A percentile compares a stretch with the other conserved stretches of the same genome.
Evolutionary conservation across 2,797 vertebrate species (phyloP).

Genomic region (Centroberyx gerrardi): DNA sequence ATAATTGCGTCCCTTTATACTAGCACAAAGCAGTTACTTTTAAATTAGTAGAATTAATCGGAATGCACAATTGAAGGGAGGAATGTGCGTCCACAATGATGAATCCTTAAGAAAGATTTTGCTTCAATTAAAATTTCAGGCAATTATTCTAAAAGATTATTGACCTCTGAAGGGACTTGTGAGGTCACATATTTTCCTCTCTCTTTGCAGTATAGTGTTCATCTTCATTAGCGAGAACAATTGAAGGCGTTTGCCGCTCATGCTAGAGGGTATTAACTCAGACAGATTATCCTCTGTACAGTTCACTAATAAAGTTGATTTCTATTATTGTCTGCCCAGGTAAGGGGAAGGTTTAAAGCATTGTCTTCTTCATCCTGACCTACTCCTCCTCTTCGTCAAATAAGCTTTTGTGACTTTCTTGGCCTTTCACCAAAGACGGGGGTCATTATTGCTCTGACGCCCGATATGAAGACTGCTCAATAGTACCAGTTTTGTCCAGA

Average conservation of each 20-base stretch:
- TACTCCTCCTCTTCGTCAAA: conserved; percentile 40
- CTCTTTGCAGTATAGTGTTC: conserved; percentile 89
- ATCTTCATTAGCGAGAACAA: conserved; percentile 94
- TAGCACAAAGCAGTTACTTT: conserved; percentile 87
- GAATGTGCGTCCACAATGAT: conserved; percentile 83
- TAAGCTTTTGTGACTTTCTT: conserved; percentile 14
- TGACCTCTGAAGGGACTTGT: conserved; percentile 90
- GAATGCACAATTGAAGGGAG: conserved; percentile 85
- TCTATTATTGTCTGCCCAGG: conserved; percentile 83
- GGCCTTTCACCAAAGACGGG: conserved; percentile 1
- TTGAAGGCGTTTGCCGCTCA: conserved; percentile 85
- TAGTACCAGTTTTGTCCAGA: conserved; percentile 3
- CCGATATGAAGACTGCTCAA: background rate
- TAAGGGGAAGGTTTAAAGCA: conserved; percentile 65
- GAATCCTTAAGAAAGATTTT: conserved; percentile 87
- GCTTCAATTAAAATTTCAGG: conserved; percentile 91
- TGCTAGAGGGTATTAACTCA: conserved; percentile 85
- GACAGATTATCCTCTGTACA: conserved; percentile 83
- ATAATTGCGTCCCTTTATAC: conserved; percentile 90
- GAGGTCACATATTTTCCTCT: conserved; percentile 85
- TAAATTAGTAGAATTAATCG: conserved; percentile 90
- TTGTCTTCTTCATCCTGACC: conserved; percentile 48
- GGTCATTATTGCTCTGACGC: conserved; percentile 5
- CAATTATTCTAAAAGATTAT: conserved; percentile 92
- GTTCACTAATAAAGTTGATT: conserved; percentile 81